Conservation (phyloP, 2,113 vertebrate genomes). For the Pterophyllum scalare region DNA sequence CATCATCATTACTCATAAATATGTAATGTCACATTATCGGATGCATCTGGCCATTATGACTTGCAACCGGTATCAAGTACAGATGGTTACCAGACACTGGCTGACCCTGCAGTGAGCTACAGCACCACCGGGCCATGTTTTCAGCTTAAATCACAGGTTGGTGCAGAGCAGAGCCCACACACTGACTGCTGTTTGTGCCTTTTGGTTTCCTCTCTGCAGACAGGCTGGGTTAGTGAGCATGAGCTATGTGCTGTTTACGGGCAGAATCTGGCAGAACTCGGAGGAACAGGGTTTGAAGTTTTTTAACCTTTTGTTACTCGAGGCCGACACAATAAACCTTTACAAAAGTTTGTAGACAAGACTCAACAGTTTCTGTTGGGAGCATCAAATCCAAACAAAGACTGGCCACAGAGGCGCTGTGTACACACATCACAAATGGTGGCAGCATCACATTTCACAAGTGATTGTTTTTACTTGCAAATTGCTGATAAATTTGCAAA, state of each 20-base stretch:
- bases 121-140: not conserved
- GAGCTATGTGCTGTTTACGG: not conserved
- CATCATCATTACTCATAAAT: constrained; percentile 46
- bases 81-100: constrained; percentile 34
- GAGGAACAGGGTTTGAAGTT: not conserved
- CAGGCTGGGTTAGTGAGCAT: not conserved
- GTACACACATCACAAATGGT: not conserved
- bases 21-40: constrained; percentile 51
- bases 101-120: not conserved
- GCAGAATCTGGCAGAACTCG: not conserved
- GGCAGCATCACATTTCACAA: not conserved
- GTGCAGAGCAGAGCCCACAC: not conserved
- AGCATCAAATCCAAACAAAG: not conserved
- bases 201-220: not conserved
- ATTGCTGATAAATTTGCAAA: not conserved
- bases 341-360: not conserved
- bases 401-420: not conserved
- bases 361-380: not conserved
- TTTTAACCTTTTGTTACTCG: not conserved
- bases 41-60: constrained; percentile 19
- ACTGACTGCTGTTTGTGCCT: not conserved
- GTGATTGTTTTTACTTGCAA: constrained; percentile 28
- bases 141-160: not conserved
- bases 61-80: constrained; percentile 6
- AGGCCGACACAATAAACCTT: not conserved